Conservation (phyloP, 2,113 vertebrate species). For the Burhinus oedicnemus region DNA sequence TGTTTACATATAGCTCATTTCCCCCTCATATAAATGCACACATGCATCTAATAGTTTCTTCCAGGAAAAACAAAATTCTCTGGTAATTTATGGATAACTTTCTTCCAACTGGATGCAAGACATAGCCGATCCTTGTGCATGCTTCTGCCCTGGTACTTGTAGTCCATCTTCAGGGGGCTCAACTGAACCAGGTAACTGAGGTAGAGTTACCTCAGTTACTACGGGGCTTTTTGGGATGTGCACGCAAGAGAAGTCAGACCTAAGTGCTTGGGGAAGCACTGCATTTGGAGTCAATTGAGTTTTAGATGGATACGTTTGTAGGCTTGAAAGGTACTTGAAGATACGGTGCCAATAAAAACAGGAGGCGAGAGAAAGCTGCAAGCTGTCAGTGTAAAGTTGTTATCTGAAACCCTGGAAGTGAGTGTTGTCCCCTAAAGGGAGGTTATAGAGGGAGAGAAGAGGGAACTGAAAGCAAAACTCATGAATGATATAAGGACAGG, state of each 20-base stretch:
- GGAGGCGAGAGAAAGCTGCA: not conserved
- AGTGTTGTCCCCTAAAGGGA: not conserved
- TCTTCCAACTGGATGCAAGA: not conserved
- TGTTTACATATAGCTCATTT: not conserved
- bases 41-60: not conserved
- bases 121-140: not conserved
- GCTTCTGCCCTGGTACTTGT: not conserved
- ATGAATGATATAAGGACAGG: not conserved
- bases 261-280: not conserved
- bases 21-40: accelerated
- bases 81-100: not conserved
- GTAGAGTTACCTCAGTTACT: not conserved
- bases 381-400: not conserved
- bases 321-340: not conserved
- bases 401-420: not conserved
- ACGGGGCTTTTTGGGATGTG: not conserved
- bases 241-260: not conserved
- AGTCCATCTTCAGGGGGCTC: not conserved
- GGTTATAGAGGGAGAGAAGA: not conserved
- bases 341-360: not conserved
- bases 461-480: not conserved
- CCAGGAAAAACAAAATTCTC: not conserved
- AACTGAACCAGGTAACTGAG: not conserved
- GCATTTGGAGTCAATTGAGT: accelerated
- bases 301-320: not conserved